Evolutionary conservation across 1,140 invertebrate species (phyloP), one percentile per base, ranked within the genome.

Genomic region (Drosophila ambigua): DNA sequence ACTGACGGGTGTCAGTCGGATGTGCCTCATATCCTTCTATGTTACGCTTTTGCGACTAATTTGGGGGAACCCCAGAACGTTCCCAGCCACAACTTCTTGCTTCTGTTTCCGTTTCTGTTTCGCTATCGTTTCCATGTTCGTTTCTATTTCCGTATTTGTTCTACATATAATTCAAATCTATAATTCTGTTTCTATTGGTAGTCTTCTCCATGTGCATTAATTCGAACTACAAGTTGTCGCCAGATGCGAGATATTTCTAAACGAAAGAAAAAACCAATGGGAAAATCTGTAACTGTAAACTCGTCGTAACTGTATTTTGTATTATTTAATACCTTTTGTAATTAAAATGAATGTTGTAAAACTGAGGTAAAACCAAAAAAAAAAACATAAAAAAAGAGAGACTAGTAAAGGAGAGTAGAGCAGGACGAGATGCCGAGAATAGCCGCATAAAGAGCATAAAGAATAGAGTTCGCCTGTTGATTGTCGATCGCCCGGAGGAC

Each of bases 321-420:
- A 77, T 77, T 77, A 77, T 77, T 77, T 77, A 77, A 59, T 77
- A 77, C 73, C 58, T 77, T 74, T 77, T 76, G 73, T 76, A 76
- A 76, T 76, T 76, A 76, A 87, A 88, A 83, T 87, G 88, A 87
- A 88, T 87, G 83, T 89, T 88, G 83, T 88, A 89, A 83, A 84
- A 84, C 81, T 83, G 82, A 88, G 85, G 85, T 78, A 66, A 80
- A 73, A 84, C 58, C 66, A 81, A 66, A 67, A 69, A 65, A 44
- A 45, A 50, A 74, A 57, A 55, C 28, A 43, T n/a, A 53, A 62
- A 41, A 43, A 67, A 15, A 23, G 28, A 43, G 43, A 51, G 58
- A 53, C 11, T 15, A 48, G 16, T 4, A 11, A 20, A 48, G 20
- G 8, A 48, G 9, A 48, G 16, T 13, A 15, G 28, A 52, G 4